Base-by-base conservation (phyloP, 2,888 invertebrate genomes). In the Lampropteryx suffumata region DNA sequence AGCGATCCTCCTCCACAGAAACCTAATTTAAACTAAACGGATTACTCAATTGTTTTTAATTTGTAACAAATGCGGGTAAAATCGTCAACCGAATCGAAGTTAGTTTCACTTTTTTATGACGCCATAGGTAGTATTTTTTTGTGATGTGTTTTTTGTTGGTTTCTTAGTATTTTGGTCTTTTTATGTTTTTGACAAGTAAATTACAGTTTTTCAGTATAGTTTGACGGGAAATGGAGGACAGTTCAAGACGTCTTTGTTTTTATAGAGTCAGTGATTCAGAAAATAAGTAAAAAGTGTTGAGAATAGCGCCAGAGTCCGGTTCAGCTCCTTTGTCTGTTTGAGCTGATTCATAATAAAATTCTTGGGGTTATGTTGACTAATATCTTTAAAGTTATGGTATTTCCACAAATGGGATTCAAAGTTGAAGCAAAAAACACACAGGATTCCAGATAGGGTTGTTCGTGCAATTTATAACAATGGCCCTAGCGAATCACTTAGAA, bases 31-130 rank as follows among this genome's bases (percentile, higher is more conserved):
- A 53, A 53, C 48, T 44, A 24, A 43, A 32, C 12, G 33, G 21
- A 40, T 53, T 53, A 36, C 53, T 27, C 35, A 53, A 53, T 47
- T 34, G 30, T 40, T 44, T 42, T 13, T 26, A 29, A 36, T 32
- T 43, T n/a, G 8, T 9, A 40, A 40, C 44, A 53, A 53, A 48
- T 53, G 40, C 53, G 53, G 53, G 53, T 32, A n/a, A 14, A 43
- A 39, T 34, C 52, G 39, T 52, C 34, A 35, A 24, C 8, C 24
- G 26, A 11, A 34, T 29, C 44, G 27, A 27, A 45, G 48, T 53
- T 49, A 17, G 53, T 48, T 53, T 45, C 48, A 53, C 53, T 49
- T 53, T 52, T 52, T 52, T 14, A 43, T n/a, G 5, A 29, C 5
- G 24, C 29, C 32, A 29, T 33, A 12, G 28, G n/a, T 17, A 17